Evolutionary conservation across 2,888 invertebrate genomes (phyloP).

Genomic region (Adela reaumurella): DNA sequence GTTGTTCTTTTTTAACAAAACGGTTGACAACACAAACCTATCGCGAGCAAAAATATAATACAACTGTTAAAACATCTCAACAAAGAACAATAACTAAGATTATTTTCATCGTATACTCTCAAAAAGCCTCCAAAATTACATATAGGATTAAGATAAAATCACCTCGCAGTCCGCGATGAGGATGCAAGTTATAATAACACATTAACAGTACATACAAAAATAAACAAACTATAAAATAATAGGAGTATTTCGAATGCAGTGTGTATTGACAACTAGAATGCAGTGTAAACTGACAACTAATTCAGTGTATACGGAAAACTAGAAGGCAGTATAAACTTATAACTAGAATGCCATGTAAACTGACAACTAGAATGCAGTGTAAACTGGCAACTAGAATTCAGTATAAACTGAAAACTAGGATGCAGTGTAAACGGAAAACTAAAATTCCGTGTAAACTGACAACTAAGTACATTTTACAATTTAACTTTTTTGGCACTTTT

Average conservation of each 20-base stretch:
- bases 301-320: too few species aligned
- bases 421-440: too few species aligned
- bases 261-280: background rate
- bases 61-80: background rate
- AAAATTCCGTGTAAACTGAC: too few species aligned
- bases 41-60: background rate
- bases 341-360: too few species aligned
- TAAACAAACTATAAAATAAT: background rate
- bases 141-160: slow-evolving; percentile 2
- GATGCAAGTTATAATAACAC: background rate
- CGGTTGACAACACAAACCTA: too few species aligned
- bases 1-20: too few species aligned
- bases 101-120: slow-evolving; percentile 39
- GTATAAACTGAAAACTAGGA: too few species aligned
- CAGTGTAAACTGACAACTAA: background rate
- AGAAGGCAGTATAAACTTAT: too few species aligned
- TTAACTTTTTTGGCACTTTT: background rate
- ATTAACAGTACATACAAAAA: background rate
- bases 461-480: background rate
- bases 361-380: background rate
- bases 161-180: background rate
- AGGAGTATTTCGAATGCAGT: background rate
- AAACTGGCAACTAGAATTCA: background rate
- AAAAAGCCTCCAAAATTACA: slow-evolving; percentile 47
- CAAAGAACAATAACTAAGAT: background rate